A percentile compares a stretch with the other conserved stretches of the same genome.
These are phyloP conservation scores for Spatulosminthurus flaviceps DNA, from an alignment of 2,888 invertebrate species.

Conservation along the genomic window DNA sequence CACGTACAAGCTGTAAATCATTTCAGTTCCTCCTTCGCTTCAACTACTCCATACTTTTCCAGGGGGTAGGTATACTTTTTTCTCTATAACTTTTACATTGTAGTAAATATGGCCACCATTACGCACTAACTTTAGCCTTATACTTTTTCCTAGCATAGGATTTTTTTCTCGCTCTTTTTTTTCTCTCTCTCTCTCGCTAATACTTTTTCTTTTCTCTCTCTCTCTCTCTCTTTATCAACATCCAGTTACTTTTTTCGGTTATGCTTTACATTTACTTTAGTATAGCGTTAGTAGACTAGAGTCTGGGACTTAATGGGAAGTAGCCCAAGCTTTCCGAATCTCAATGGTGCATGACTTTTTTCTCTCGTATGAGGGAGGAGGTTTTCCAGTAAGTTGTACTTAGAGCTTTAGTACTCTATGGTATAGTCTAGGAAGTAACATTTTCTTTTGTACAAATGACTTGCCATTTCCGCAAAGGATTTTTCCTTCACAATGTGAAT, in stretches of 20 bases:
- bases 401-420: too few species aligned
- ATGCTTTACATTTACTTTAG: not conserved
- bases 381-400: slow-evolving; percentile 21
- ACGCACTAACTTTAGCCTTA: slow-evolving; percentile 31
- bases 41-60: slow-evolving; percentile 40
- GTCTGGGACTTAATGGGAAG: not conserved
- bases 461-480: slow-evolving; percentile 32
- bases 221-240: not conserved
- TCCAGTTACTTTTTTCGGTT: not conserved
- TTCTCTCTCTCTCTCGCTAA: not conserved
- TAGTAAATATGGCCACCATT: slow-evolving; percentile 22
- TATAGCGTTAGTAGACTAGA: not conserved
- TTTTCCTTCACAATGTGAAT: slow-evolving; percentile 35
- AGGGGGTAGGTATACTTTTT: not conserved
- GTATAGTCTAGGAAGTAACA: not conserved
- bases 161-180: not conserved
- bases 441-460: not conserved
- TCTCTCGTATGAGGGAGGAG: slow-evolving; percentile 4
- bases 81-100: not conserved
- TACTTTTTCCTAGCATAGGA: not conserved
- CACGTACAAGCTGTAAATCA: slow-evolving; percentile 62
- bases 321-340: slow-evolving; percentile 30
- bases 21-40: slow-evolving; percentile 57
- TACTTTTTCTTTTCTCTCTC: not conserved
- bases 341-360: slow-evolving; percentile 39